phyloP scores from a whole-genome alignment of 2,797 vertebrate species.

The Clarias platycephalus region DNA sequence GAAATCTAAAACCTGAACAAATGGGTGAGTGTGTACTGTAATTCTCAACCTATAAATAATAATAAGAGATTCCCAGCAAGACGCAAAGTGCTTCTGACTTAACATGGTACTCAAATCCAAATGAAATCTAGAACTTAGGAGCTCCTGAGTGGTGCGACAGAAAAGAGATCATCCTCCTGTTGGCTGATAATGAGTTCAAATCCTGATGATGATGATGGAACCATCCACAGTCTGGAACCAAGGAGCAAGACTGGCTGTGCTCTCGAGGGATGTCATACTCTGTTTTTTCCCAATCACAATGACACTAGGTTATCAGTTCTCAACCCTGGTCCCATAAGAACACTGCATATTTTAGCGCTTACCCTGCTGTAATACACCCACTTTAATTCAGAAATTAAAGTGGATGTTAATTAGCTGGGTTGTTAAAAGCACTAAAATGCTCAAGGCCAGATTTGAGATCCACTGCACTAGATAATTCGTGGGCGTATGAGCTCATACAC shows the following conservation, averaged over 20 bases:
- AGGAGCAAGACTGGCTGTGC: not conserved
- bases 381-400: too few species aligned
- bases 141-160: not conserved
- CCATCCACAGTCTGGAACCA: not conserved
- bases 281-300: not conserved
- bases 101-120: not conserved
- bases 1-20: slow-evolving; percentile 3
- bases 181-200: not conserved
- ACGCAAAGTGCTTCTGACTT: not conserved
- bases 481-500: not conserved
- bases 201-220: not conserved
- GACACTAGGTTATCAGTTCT: not conserved
- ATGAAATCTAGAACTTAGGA: not conserved
- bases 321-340: too few species aligned
- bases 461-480: not conserved
- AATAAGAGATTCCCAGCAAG: not conserved
- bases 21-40: not conserved
- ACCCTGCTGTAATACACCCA: too few species aligned
- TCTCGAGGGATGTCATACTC: not conserved
- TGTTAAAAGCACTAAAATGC: too few species aligned
- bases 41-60: not conserved
- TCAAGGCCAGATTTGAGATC: too few species aligned
- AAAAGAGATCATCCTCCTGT: not conserved
- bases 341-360: too few species aligned
- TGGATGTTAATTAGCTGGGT: too few species aligned